Base-by-base conservation (phyloP, 2,888 invertebrate species). In the Calameuta filiformis region DNA sequence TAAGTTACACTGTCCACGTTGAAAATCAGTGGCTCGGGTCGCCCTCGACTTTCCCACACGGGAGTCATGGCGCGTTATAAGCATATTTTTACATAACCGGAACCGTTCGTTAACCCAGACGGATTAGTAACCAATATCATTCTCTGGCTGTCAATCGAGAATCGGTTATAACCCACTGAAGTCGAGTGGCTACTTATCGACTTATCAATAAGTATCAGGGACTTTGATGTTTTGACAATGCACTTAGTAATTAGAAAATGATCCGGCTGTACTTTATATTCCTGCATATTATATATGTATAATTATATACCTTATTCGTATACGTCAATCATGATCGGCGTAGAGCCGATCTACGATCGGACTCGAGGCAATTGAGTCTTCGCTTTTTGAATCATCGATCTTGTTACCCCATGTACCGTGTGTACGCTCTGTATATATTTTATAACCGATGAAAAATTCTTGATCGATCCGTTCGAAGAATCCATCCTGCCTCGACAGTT, bases 21-120 rank as follows among this genome's bases (percentile, higher is more conserved):
- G 33, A 71, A 71, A 31, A 71, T 31, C 31, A 34, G 31, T 4
- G 69, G 12, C 69, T 33, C 69, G 69, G 11, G 3, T 71, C 23
- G 33, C 71, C 33, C 9, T 71, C 71, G 71, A 71, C 71, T 71
- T 71, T 71, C 71, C 71, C 71, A 71, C 71, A 71, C 71, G 71
- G 71, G 71, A 31, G 71, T 33, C 34, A 12, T 9, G 12, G 9
- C 33, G 23, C 12, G 12, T 71, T 33, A 71, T 3, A 71, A 71
- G 71, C 71, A 71, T 34, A 71, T 71, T 71, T 71, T 71, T 71
- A 71, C 34, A 71, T 71, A 71, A 71, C 71, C 71, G 15, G 71
- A 71, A 71, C 33, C 71, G 71, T 71, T 71, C 71, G 9, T 71
- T 71, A 71, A 71, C 71, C 71, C 33, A 31, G 71, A 71, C 71